Evolutionary conservation across 1,140 invertebrate genomes (phyloP), one percentile per base, ranked within the genome.

Genomic region (Ericerus pela): DNA sequence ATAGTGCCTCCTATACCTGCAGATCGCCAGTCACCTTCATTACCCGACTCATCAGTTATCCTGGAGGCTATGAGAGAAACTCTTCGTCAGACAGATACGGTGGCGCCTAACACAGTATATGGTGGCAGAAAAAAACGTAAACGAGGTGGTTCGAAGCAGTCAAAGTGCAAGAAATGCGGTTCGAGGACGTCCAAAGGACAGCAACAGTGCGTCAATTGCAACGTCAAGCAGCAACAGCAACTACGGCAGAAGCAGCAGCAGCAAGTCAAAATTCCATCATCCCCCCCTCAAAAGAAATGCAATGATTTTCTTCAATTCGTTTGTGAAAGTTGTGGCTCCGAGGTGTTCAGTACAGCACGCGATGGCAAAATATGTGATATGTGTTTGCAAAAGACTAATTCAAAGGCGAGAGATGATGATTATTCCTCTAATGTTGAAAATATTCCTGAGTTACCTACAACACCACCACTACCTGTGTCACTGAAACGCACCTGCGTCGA

Each of bases 121-220:
- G 10, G 20, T 5, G 18, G 41, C 14, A n/a, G n/a, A n/a, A 47
- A 47, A 14, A 47, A 47, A 47, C 41, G 41, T 47, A 47, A 47
- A 47, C 41, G 41, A 8, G 41, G 26, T 24, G 41, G 26, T 22
- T 2, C 16, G 2, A 4, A 5, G 3, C n/a, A n/a, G n/a, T n/a
- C n/a, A n/a, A 47, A 47, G 26, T 47, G 41, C 20, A 47, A 47
- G 41, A 47, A 47, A 24, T 47, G 41, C 41, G 41, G 41, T 5
- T 2, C 4, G 10, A 47, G 14, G 26, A 47, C 41, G 37, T 41
- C 37, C 6, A 16, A 4, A 24, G 4, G 10, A 47, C 11, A 5
- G 4, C 36, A 14, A 6, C 36, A 18, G 4, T 47, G 41, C 41
- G 41, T 24, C 8, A 22, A 5, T 5, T 47, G 41, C 41, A 10